Conservation (phyloP, 2,113 vertebrate genomes). For the Diadophis punctatus region DNA sequence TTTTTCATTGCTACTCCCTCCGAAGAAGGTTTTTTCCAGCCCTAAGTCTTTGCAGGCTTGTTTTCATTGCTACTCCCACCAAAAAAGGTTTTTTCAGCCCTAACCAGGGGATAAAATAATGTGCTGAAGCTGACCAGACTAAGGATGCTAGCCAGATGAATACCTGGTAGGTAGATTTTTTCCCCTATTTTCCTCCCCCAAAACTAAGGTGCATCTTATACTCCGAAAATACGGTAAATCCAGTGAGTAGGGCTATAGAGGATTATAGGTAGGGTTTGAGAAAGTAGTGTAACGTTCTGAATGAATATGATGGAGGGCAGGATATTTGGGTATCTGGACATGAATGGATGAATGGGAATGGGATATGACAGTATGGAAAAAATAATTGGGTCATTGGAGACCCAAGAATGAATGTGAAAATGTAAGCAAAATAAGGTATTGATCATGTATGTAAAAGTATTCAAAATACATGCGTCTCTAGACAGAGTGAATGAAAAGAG, state of each 20-base stretch:
- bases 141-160: no score
- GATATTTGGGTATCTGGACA: not conserved
- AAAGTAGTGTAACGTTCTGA: not conserved
- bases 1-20: no score
- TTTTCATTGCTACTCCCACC: no score
- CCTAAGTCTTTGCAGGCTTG: no score
- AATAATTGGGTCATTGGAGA: not conserved
- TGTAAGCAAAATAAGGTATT: not conserved
- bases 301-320: not conserved
- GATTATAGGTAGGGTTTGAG: not conserved
- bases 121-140: no score
- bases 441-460: not conserved
- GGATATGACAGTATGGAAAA: not conserved
- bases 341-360: not conserved
- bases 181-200: no score
- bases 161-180: no score
- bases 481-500: not conserved
- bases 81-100: no score
- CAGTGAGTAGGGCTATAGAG: not conserved
- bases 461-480: not conserved
- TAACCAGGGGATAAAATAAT: no score
- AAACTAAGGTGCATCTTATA: no score
- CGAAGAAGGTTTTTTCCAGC: no score
- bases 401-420: not conserved
- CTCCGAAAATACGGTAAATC: no score